These are phyloP conservation scores for Dynastes hyllus DNA, from an alignment of 2,888 invertebrate genomes.

Conservation along the genomic window DNA sequence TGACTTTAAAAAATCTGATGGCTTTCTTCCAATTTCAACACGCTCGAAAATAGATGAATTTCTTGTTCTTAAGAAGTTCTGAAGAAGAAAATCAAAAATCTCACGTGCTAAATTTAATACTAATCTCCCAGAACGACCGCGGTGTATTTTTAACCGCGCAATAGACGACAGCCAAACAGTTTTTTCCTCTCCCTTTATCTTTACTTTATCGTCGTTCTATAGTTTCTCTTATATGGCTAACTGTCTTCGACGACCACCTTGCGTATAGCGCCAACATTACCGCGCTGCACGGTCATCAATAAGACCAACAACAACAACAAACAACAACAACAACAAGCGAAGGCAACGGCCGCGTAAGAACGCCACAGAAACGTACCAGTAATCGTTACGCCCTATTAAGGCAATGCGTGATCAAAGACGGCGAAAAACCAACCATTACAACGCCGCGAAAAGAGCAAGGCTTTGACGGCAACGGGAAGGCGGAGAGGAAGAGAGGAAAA, in stretches of 20 bases:
- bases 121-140: too few relatives aligned
- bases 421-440: conserved; percentile 36
- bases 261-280: conserved; percentile 25
- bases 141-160: too few relatives aligned
- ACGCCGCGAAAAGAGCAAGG: conserved; percentile 32
- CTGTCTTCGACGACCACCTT: neutral
- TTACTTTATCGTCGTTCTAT: neutral
- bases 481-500: neutral
- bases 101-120: too few relatives aligned
- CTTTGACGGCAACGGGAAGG: neutral
- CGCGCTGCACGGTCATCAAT: conserved; percentile 31
- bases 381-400: conserved; percentile 51
- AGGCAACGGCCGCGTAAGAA: conserved; percentile 34
- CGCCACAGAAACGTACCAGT: conserved; percentile 31
- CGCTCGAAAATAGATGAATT: too few relatives aligned
- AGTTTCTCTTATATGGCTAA: conserved; percentile 13
- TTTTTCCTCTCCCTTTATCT: neutral
- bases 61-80: too few relatives aligned
- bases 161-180: too few relatives aligned
- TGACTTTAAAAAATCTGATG: too few relatives aligned
- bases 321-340: conserved; percentile 9
- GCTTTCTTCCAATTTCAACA: too few relatives aligned
- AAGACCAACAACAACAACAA: conserved; percentile 38
- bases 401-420: conserved; percentile 49
- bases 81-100: too few relatives aligned